Evolutionary conservation across 1,140 invertebrate species (phyloP), one percentile per base, ranked within the genome.

Genomic region (Charaxes varanes): DNA sequence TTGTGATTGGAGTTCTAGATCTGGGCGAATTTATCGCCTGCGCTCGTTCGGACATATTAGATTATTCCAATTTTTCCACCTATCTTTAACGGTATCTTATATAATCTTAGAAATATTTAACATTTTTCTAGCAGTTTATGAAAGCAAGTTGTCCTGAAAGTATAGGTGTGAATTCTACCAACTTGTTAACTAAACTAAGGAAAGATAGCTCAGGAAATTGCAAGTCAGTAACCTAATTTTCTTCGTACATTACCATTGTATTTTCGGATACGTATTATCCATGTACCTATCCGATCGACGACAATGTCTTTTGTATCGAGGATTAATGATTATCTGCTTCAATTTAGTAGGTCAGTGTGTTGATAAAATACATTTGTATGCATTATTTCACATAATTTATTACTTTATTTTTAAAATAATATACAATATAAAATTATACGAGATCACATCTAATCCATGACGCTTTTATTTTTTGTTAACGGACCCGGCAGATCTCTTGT

Each of bases 1-100:
- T 42, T 24, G 70, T 46, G 12, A 80, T 62, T 2, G 76, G 76
- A 18, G 59, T 58, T 57, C 76, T 65, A 22, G 71, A 80, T 54
- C 76, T 57, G 8, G 76, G 60, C 24, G 50, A 48, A 28, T 53
- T 47, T 3, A 62, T 26, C 4, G 62, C 56, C 44, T 49, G 54
- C 3, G 53, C 15, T 6, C 16, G 14, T 28, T 62, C 44, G 5
- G 49, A 26, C 71, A 79, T 79, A 26, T 16, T 24, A 23, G 13
- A 28, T 12, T 28, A 14, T 28, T 28, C 6, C 14, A 11, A 4
- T 26, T 6, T 6, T 11, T 26, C 12, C 4, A 14, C 12, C n/a
- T 28, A n/a, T 2, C 4, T n/a, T n/a, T n/a, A 15, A 2, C 26
- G n/a, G n/a, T 15, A 7, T 15, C 3, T 3, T 26, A 12, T 26